Percentiles rank a stretch among this genome's conserved stretches.
phyloP scores from a whole-genome alignment of 2,797 vertebrate genomes.

The Okamejei kenojei region DNA sequence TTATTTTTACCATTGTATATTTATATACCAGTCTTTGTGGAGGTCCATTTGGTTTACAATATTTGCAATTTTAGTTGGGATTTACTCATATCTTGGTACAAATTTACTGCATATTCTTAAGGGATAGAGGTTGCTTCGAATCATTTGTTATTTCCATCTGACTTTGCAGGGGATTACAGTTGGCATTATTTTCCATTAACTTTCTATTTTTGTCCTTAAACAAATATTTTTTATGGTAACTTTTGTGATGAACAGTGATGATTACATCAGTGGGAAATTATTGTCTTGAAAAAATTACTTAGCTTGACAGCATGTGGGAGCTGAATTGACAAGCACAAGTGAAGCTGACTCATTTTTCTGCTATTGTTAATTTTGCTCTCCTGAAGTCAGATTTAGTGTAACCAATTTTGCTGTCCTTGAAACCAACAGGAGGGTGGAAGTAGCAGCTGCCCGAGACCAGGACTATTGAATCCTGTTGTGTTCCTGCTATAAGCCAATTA shows the following conservation, averaged over 20 bases:
- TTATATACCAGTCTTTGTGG: not conserved
- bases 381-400: not conserved
- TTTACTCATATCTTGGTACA: not conserved
- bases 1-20: not conserved
- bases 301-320: conserved; percentile 28
- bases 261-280: conserved; percentile 10
- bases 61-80: not conserved
- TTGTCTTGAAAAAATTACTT: conserved; percentile 27
- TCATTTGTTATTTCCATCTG: not conserved
- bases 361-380: not conserved
- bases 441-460: not conserved
- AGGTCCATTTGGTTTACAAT: not conserved
- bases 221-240: not conserved
- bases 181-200: not conserved
- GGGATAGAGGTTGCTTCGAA: not conserved
- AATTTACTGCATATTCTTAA: too few species aligned
- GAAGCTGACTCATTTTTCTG: not conserved
- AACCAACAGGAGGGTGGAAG: not conserved
- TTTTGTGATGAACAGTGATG: not conserved
- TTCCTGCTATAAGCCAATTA: not conserved
- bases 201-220: conserved; percentile 15
- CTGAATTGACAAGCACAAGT: not conserved
- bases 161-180: not conserved
- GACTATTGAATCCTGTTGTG: not conserved
- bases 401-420: not conserved